Evolutionary conservation across 2,888 invertebrate species (phyloP), one percentile per base, ranked within the genome.

Genomic region (Amphipyra tragopoginis): DNA sequence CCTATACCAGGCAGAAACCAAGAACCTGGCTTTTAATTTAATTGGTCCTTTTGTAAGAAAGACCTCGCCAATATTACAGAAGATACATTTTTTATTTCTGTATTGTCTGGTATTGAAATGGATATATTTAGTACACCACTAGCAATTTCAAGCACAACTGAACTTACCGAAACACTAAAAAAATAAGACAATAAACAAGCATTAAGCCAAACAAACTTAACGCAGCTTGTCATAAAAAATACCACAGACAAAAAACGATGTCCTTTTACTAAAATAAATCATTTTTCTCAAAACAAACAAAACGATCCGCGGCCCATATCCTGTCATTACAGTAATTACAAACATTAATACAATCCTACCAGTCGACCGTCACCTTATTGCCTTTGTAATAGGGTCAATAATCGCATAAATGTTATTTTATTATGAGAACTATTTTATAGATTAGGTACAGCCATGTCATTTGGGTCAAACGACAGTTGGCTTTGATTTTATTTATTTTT

Each of bases 381-480:
- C 8, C 0, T 8, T 47, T 7, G 6, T 0, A 9, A 62, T 74
- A 73, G 48, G 66, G 70, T 59, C 39, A 47, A 53, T 47, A 67
- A 66, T 71, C 11, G 68, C 51, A 60, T 63, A 57, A 56, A 64
- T 53, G 11, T 49, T 33, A 57, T 33, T 67, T 61, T 61, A 55
- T 36, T 63, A 50, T 67, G 29, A 60, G 44, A 65, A 65, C 38
- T 39, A 56, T 70, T 57, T 66, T 57, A 61, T 62, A 61, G 65
- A 56, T 52, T 63, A 57, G n/a, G 57, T 67, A 58, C 47, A 42
- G 50, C 42, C 52, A 53, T 75, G 75, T 77, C 75, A 84, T 82
- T 82, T 72, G 79, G 85, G 85, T 86, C 85, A 84, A 68, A 69
- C 72, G 80, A 81, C 86, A 86, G 82, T 83, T 85, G 79, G 60